Evolutionary conservation across 2,113 vertebrate species (phyloP).

Genomic region (Murina feae): DNA sequence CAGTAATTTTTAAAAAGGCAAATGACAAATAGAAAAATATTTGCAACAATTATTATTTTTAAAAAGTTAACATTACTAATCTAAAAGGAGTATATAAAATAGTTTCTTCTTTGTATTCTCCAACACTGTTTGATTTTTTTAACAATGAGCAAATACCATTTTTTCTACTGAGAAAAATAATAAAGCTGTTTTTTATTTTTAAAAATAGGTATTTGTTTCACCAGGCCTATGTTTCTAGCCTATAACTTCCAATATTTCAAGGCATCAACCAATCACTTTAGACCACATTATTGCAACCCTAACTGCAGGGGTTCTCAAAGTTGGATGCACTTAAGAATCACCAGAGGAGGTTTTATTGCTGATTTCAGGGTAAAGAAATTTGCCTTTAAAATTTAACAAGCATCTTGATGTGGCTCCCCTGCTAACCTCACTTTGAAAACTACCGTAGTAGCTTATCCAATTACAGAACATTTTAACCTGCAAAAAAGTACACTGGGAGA

Average conservation of each 20-base stretch:
- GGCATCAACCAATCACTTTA: background rate
- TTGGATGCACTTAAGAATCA: background rate
- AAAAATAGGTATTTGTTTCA: background rate
- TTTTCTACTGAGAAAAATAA: conserved; percentile 36
- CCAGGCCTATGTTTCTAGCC: background rate
- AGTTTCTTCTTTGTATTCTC: background rate
- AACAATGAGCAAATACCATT: background rate
- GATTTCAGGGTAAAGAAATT: background rate
- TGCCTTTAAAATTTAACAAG: conserved; percentile 17
- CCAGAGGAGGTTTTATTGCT: background rate
- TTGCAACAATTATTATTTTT: background rate
- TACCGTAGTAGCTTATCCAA: background rate
- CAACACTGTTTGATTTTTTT: background rate
- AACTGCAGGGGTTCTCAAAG: background rate
- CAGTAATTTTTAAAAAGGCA: background rate
- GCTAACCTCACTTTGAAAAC: background rate
- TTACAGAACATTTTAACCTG: background rate
- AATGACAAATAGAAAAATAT: conserved; percentile 3
- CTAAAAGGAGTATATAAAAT: background rate
- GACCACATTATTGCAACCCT: background rate
- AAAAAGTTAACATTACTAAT: background rate
- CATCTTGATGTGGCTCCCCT: background rate
- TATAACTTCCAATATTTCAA: background rate
- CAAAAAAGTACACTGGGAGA: background rate
- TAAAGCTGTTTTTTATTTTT: conserved; percentile 20